phyloP scores from a whole-genome alignment of 2,797 vertebrate genomes.

The Amblyopsis hoosieri region DNA sequence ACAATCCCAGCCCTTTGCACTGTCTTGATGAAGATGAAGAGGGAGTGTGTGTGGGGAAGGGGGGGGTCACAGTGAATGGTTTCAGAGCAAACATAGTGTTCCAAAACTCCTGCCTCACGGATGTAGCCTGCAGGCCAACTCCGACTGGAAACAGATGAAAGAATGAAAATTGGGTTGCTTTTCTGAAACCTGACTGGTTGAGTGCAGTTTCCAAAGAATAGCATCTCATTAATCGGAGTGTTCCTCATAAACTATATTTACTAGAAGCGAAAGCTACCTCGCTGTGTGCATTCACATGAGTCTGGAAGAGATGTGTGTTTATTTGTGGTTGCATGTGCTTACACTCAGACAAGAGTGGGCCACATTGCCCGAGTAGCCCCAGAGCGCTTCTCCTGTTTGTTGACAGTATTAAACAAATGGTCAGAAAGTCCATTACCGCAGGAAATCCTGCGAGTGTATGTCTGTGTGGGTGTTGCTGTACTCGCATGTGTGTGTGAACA shows the following conservation, averaged over 20 bases:
- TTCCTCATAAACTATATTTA: background rate
- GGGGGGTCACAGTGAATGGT: conserved; percentile 58
- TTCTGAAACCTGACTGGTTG: conserved; percentile 52
- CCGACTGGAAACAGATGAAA: conserved; percentile 74
- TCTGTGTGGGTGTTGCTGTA: conserved; percentile 27
- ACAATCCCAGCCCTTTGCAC: conserved; percentile 13
- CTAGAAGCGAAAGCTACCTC: conserved; percentile 16
- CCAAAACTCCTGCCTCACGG: conserved; percentile 62
- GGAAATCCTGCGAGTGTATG: conserved; percentile 23
- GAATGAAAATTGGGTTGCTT: conserved; percentile 48
- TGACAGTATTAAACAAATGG: conserved; percentile 74
- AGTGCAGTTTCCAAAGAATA: conserved; percentile 32
- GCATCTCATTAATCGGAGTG: background rate
- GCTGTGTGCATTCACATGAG: conserved; percentile 20
- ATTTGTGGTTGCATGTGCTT: conserved; percentile 32
- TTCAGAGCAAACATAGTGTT: conserved; percentile 73
- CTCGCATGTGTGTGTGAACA: conserved; percentile 38
- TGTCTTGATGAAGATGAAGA: conserved; percentile 34
- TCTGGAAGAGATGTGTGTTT: conserved; percentile 38
- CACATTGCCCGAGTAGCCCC: conserved; percentile 53
- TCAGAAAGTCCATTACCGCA: conserved; percentile 63
- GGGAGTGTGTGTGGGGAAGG: background rate
- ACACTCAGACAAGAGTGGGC: conserved; percentile 42
- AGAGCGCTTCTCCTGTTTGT: conserved; percentile 65
- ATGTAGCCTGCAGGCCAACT: conserved; percentile 47